Percentiles rank a stretch among this genome's conserved stretches.
phyloP scores from a whole-genome alignment of 1,140 invertebrate species.

The Orchestia grillus region DNA sequence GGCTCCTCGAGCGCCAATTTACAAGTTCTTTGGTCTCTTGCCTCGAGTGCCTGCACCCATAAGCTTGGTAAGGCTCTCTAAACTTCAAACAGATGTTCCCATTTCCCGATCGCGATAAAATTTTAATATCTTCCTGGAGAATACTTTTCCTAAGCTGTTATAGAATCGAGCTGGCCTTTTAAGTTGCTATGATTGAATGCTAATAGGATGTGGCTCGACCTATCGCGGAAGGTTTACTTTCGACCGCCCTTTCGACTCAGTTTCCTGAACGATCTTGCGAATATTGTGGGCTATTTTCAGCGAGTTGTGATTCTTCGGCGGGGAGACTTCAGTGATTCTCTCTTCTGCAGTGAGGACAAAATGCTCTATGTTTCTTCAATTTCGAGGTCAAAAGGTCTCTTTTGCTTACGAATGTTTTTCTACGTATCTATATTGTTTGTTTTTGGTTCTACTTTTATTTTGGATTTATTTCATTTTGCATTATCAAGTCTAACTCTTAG shows the following conservation, averaged over 20 bases:
- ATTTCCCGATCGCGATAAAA: conserved; percentile 49
- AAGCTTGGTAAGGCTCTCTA: conserved; percentile 34
- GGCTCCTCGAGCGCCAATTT: not conserved
- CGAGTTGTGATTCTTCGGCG: not conserved
- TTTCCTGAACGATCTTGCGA: not conserved
- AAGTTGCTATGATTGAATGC: conserved; percentile 44
- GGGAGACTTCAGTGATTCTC: not conserved
- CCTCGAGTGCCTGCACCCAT: not conserved
- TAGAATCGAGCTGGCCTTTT: conserved; percentile 32
- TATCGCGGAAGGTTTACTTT: conserved; percentile 1
- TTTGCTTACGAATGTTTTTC: not conserved
- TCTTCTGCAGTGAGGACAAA: not conserved
- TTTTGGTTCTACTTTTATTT: too few species aligned
- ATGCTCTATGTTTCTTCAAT: not conserved
- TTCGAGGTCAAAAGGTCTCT: not conserved
- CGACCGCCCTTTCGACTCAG: not conserved
- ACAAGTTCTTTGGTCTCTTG: not conserved
- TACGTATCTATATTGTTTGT: too few species aligned
- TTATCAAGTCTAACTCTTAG: not conserved
- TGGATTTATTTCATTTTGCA: not conserved
- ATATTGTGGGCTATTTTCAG: not conserved
- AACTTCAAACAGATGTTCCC: conserved; percentile 45
- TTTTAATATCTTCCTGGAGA: conserved; percentile 43
- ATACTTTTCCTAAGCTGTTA: conserved; percentile 32
- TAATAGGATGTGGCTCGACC: conserved; percentile 25